phyloP scores from a whole-genome alignment of 1,140 invertebrate species.

The Adoxophyes honmai region DNA sequence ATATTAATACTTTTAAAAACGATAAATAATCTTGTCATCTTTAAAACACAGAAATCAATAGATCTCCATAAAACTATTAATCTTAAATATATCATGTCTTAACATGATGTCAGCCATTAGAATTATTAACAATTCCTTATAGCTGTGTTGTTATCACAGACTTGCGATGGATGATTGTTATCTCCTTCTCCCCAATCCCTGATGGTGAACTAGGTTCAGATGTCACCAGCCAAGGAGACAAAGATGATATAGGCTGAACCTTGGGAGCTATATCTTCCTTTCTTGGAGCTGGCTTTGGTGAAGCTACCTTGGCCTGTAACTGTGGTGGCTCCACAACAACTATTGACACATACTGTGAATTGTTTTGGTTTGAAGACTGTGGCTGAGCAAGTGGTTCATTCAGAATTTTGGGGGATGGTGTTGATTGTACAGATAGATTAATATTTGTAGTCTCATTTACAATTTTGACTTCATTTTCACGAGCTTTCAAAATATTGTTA shows the following conservation, averaged over 20 bases:
- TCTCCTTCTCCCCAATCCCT: conserved; percentile 82
- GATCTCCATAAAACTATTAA: not conserved
- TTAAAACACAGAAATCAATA: conserved; percentile 10
- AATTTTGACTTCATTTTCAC: conserved; percentile 70
- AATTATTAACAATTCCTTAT: conserved; percentile 57
- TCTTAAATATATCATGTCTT: too few species aligned
- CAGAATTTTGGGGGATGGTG: conserved; percentile 67
- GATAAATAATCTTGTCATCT: conserved; percentile 6
- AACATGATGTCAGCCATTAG: too few species aligned
- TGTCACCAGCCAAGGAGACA: conserved; percentile 88
- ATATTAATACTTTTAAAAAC: not conserved
- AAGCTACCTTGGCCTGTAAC: conserved; percentile 52
- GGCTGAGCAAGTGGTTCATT: conserved; percentile 52
- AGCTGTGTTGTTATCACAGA: conserved; percentile 91
- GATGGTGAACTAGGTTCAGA: conserved; percentile 82
- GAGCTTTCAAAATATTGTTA: conserved; percentile 96
- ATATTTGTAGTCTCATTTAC: conserved; percentile 66
- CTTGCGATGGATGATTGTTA: conserved; percentile 83
- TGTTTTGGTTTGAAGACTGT: conserved; percentile 54
- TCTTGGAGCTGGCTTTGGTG: conserved; percentile 51
- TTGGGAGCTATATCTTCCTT: conserved; percentile 54
- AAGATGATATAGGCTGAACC: conserved; percentile 73
- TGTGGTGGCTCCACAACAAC: conserved; percentile 77
- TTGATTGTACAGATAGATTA: conserved; percentile 59
- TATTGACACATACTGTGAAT: conserved; percentile 78